Conservation (phyloP, 2,797 vertebrate genomes). For the Leontopithecus rosalia region DNA sequence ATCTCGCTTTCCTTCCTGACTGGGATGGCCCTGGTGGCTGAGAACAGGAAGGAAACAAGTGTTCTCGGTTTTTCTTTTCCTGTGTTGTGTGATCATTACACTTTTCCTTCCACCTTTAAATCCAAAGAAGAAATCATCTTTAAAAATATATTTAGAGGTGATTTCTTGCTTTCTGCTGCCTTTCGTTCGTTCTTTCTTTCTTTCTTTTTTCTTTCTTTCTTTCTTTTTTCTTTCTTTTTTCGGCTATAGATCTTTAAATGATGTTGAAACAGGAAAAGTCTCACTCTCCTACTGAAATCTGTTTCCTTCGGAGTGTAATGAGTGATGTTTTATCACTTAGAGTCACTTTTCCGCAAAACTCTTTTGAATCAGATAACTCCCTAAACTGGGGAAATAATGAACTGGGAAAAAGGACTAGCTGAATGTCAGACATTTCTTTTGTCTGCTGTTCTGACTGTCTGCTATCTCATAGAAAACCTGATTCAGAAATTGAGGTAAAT, state of each 20-base stretch:
- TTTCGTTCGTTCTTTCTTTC: no score
- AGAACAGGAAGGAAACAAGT: background rate
- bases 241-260: background rate
- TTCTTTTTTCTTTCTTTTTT: background rate
- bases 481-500: background rate
- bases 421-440: background rate
- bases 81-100: background rate
- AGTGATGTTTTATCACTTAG: background rate
- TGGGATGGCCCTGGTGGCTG: no score
- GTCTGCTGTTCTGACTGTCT: background rate
- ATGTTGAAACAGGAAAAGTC: conserved; percentile 35
- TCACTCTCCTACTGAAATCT: background rate
- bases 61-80: background rate
- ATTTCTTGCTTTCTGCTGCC: background rate
- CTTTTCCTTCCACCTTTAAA: background rate
- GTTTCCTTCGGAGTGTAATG: background rate
- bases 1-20: background rate
- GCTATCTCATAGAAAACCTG: background rate
- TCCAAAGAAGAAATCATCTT: background rate
- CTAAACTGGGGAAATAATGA: background rate
- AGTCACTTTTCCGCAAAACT: background rate
- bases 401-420: background rate
- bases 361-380: background rate
- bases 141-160: background rate
- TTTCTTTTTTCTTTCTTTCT: no score